Evolutionary conservation across 2,888 invertebrate genomes (phyloP).

Genomic region (Oscheius onirici): DNA sequence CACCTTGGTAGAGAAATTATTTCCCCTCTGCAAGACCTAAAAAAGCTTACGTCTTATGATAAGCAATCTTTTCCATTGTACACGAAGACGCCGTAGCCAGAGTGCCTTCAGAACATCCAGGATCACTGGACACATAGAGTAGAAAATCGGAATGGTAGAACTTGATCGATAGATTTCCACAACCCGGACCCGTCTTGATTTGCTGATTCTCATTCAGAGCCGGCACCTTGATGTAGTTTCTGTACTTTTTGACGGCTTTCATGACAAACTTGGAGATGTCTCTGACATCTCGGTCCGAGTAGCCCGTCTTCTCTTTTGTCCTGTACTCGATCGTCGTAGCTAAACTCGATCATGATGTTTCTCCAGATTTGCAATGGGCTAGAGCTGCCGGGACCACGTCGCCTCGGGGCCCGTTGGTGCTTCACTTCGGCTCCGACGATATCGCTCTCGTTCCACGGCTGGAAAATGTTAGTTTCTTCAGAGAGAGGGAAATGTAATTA

Average conservation of each 20-base stretch:
- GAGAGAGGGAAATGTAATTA: too few relatives aligned
- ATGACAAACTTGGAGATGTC: neutral
- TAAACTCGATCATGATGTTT: neutral
- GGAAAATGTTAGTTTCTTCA: neutral
- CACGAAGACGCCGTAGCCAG: neutral
- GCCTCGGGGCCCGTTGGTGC: neutral
- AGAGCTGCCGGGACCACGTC: neutral
- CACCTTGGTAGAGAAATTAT: too few relatives aligned
- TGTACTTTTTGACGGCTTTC: neutral
- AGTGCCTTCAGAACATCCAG: too few relatives aligned
- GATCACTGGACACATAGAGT: neutral
- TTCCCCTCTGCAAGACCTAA: neutral
- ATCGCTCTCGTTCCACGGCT: neutral
- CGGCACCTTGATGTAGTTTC: neutral
- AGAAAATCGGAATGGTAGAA: neutral
- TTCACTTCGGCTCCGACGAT: neutral
- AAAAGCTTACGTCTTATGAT: neutral
- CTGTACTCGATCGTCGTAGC: neutral
- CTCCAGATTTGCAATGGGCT: too few relatives aligned
- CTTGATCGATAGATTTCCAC: neutral
- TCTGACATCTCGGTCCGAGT: neutral
- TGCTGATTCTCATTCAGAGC: neutral
- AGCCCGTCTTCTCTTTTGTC: neutral
- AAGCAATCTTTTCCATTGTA: neutral
- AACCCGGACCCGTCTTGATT: neutral